phyloP scores from a whole-genome alignment of 2,113 vertebrate species.

The Tupaia chinensis region DNA sequence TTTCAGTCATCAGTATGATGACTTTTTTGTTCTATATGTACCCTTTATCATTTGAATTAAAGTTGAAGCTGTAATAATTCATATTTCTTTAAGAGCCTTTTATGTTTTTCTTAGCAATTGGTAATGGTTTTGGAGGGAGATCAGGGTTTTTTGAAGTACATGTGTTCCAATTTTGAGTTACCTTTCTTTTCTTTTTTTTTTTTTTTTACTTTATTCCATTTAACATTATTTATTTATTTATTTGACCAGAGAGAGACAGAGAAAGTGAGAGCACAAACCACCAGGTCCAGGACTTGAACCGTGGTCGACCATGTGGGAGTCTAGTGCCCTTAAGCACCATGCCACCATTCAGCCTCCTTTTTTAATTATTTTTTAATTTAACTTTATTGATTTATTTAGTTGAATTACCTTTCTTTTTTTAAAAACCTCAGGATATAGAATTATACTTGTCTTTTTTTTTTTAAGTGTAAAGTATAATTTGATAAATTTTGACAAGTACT shows the following conservation, averaged over 20 bases:
- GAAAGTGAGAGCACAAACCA: no score
- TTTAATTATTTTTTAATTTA: no score
- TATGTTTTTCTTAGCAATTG: not conserved
- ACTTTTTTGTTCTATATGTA: not conserved
- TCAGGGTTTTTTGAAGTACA: slow-evolving; percentile 2
- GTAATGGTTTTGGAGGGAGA: slow-evolving; percentile 14
- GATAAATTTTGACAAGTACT: slow-evolving; percentile 42
- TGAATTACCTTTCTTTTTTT: slow-evolving; percentile 20
- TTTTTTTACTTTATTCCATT: not conserved
- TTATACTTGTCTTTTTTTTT: not conserved
- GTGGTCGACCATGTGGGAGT: no score
- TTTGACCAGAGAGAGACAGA: no score
- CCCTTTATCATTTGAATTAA: slow-evolving; percentile 16
- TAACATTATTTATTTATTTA: no score
- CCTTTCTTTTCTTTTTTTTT: not conserved
- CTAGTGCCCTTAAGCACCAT: no score
- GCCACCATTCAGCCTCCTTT: no score
- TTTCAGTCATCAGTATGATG: not conserved
- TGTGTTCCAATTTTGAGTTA: slow-evolving; percentile 25
- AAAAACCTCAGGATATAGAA: not conserved
- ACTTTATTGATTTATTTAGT: not conserved
- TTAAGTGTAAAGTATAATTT: slow-evolving; percentile 20
- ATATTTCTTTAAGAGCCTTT: not conserved
- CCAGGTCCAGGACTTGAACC: no score
- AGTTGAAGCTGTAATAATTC: not conserved